Conservation (phyloP, 2,888 invertebrate species). For the Stramonita haemastoma region DNA sequence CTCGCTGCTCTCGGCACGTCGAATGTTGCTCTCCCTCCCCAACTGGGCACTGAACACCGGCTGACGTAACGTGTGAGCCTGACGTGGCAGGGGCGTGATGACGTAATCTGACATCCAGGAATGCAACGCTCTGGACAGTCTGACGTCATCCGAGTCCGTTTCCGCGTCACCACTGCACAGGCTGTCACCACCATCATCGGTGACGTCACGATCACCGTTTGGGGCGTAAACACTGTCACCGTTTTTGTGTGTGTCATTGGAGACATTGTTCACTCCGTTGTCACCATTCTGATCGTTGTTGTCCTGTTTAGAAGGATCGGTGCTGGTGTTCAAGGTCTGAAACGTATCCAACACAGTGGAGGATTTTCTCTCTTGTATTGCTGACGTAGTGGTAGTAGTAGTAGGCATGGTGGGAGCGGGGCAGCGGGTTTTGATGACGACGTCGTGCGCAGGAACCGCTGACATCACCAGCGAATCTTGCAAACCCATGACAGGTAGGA, state of each 20-base stretch:
- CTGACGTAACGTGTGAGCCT: slow-evolving; percentile 54
- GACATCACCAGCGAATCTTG: slow-evolving; percentile 27
- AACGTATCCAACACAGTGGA: neutral
- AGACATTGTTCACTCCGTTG: no score
- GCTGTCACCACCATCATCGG: neutral
- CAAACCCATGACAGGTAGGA: slow-evolving; percentile 19
- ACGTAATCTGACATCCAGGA: slow-evolving; percentile 65
- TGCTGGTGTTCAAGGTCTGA: neutral
- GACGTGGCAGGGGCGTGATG: slow-evolving; percentile 55
- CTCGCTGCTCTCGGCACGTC: slow-evolving; percentile 59
- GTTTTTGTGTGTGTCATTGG: no score
- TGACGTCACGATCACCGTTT: neutral
- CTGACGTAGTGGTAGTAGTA: neutral
- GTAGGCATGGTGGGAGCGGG: neutral
- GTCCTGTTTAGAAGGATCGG: neutral
- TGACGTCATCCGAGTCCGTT: slow-evolving; percentile 55
- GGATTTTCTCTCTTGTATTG: neutral
- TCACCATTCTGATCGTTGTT: neutral
- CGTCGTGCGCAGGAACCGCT: slow-evolving; percentile 9
- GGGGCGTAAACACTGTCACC: no score
- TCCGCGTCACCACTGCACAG: neutral
- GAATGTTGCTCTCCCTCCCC: slow-evolving; percentile 53
- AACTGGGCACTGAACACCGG: slow-evolving; percentile 65
- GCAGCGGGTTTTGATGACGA: neutral
- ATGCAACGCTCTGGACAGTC: slow-evolving; percentile 59